Evolutionary conservation across 2,797 vertebrate species (phyloP).

Genomic region (Manis javanica): DNA sequence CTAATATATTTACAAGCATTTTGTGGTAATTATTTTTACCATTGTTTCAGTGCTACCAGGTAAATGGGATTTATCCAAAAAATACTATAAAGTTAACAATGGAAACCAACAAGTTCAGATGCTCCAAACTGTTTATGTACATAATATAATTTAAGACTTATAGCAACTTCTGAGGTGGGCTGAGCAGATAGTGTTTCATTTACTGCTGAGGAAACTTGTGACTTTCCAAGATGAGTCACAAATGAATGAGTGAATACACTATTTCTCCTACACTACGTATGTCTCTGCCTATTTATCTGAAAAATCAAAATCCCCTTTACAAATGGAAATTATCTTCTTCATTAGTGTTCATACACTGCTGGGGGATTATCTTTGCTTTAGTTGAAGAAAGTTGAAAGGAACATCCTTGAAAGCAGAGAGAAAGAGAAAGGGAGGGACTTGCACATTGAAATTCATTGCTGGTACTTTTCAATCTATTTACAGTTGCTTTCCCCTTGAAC

Average conservation of each 20-base stretch:
- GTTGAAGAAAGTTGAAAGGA: background rate
- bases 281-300: background rate
- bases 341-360: background rate
- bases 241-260: background rate
- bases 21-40: background rate
- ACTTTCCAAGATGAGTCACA: background rate
- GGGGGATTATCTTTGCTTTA: background rate
- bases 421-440: background rate
- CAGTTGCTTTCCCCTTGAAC: background rate
- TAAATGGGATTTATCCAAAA: background rate
- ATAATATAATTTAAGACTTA: background rate
- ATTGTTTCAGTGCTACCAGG: background rate
- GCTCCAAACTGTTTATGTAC: background rate
- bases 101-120: background rate
- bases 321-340: background rate
- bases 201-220: background rate
- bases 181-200: background rate
- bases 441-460: background rate
- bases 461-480: constrained; percentile 17
- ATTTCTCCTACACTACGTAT: background rate
- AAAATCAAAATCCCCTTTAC: background rate
- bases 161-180: background rate
- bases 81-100: background rate
- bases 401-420: background rate
- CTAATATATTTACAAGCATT: background rate